phyloP scores from a whole-genome alignment of 2,888 invertebrate species.

The Phyllotreta striolata region DNA sequence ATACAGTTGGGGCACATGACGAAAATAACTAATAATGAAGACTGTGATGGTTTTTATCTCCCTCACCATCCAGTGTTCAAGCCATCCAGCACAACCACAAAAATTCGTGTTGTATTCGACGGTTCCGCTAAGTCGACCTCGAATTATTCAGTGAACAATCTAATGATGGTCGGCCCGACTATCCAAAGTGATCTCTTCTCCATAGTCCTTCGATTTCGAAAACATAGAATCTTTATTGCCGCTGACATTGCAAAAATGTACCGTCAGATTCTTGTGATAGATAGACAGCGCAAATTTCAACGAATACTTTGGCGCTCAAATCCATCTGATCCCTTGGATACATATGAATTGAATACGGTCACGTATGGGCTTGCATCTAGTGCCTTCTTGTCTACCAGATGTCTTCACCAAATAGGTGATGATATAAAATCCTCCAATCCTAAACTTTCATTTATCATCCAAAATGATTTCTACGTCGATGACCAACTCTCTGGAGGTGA shows the following conservation, averaged over 20 bases:
- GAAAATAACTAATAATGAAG: background rate
- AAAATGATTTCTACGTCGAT: conserved; percentile 7
- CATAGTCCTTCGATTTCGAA: too few relatives aligned
- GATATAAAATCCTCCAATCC: background rate
- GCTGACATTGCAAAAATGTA: too few relatives aligned
- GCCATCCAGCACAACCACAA: conserved; percentile 31
- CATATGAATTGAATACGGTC: too few relatives aligned
- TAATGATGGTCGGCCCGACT: conserved; percentile 29
- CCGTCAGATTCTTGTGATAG: conserved; percentile 23
- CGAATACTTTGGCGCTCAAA: too few relatives aligned
- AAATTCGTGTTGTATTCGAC: conserved; percentile 31
- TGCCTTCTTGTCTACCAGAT: conserved; percentile 26
- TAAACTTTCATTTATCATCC: background rate
- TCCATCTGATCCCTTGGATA: too few relatives aligned
- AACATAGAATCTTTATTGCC: too few relatives aligned
- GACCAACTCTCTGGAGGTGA: conserved; percentile 1
- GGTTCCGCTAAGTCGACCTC: conserved; percentile 29
- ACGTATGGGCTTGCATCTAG: too few relatives aligned
- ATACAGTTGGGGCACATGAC: conserved; percentile 21
- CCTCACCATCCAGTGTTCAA: conserved; percentile 39
- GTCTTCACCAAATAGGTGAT: too few relatives aligned
- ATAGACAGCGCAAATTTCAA: conserved; percentile 18
- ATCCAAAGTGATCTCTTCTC: conserved; percentile 35
- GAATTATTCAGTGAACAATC: conserved; percentile 34
- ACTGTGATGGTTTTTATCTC: conserved; percentile 23